phyloP scores from a whole-genome alignment of 1,140 invertebrate genomes.

The Drosophila arizonae region DNA sequence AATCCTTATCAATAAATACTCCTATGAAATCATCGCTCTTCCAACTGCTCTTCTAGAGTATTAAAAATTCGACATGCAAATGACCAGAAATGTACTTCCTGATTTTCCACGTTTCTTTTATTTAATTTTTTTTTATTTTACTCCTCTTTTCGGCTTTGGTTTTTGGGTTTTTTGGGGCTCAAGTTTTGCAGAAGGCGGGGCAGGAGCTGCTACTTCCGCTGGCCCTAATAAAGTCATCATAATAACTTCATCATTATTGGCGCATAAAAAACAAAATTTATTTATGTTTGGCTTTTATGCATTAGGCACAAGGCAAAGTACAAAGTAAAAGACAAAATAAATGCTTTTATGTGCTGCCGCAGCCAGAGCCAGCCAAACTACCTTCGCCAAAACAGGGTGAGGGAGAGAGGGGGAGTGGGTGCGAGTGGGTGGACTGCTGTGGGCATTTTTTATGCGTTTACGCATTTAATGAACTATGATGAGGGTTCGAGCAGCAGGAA shows the following conservation, averaged over 20 bases:
- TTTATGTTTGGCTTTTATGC: slow-evolving; percentile 71
- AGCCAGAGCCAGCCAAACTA: slow-evolving; percentile 7
- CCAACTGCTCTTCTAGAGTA: not conserved
- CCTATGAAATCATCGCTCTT: too few relatives aligned
- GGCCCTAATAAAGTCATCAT: slow-evolving; percentile 74
- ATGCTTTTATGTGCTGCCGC: slow-evolving; percentile 66
- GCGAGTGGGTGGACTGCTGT: not conserved
- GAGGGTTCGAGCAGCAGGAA: slow-evolving; percentile 58
- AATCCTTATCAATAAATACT: too few relatives aligned
- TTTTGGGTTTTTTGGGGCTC: slow-evolving; percentile 5
- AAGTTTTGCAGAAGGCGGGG: not conserved
- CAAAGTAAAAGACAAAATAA: slow-evolving; percentile 72
- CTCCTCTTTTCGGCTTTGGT: slow-evolving; percentile 25
- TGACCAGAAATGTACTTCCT: not conserved
- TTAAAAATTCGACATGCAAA: not conserved
- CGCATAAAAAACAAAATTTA: slow-evolving; percentile 82
- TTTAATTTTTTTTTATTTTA: slow-evolving; percentile 38
- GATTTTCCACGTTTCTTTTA: not conserved
- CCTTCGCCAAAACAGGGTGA: not conserved
- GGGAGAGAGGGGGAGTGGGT: too few relatives aligned
- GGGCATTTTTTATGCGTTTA: slow-evolving; percentile 58
- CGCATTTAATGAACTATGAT: slow-evolving; percentile 81
- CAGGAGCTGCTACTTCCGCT: slow-evolving; percentile 39
- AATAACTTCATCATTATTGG: slow-evolving; percentile 81
- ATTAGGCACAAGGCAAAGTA: slow-evolving; percentile 53